phyloP scores from a whole-genome alignment of 1,140 invertebrate genomes.

The Drosophila insularis region DNA sequence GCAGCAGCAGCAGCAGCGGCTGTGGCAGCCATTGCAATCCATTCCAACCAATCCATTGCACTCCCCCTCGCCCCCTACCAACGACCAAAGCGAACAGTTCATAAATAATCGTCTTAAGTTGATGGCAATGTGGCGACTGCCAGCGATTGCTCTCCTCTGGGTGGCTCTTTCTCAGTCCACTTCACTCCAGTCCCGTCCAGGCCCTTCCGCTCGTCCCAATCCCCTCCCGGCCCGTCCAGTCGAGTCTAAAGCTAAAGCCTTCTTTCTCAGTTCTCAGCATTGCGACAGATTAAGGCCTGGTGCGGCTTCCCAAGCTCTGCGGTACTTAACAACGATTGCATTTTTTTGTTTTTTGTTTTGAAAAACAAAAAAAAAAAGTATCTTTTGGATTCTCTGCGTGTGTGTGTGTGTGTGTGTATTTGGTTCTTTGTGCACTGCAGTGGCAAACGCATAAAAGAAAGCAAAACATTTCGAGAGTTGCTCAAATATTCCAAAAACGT shows the following conservation, averaged over 20 bases:
- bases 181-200: background rate
- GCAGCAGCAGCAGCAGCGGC: conserved; percentile 53
- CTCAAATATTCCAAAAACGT: conserved; percentile 77
- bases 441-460: conserved; percentile 54
- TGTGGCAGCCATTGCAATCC: conserved; percentile 40
- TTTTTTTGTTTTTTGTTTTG: conserved; percentile 12
- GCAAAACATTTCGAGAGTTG: conserved; percentile 45
- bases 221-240: background rate
- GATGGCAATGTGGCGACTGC: conserved; percentile 67
- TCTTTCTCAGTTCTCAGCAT: conserved; percentile 27
- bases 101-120: conserved; percentile 82
- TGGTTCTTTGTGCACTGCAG: conserved; percentile 23
- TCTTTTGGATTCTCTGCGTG: conserved; percentile 22
- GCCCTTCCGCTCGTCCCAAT: background rate
- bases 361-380: conserved; percentile 23
- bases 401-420: background rate
- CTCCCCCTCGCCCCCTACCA: background rate
- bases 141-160: conserved; percentile 39
- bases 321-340: conserved; percentile 42
- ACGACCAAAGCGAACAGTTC: conserved; percentile 56
- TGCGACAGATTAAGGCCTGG: conserved; percentile 58
- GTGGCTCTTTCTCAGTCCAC: conserved; percentile 24
- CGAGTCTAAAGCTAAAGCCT: conserved; percentile 18
- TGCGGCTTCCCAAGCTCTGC: conserved; percentile 14
- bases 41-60: conserved; percentile 38